Conservation (phyloP, 2,113 vertebrate genomes). For the Salvelinus sp. region DNA sequence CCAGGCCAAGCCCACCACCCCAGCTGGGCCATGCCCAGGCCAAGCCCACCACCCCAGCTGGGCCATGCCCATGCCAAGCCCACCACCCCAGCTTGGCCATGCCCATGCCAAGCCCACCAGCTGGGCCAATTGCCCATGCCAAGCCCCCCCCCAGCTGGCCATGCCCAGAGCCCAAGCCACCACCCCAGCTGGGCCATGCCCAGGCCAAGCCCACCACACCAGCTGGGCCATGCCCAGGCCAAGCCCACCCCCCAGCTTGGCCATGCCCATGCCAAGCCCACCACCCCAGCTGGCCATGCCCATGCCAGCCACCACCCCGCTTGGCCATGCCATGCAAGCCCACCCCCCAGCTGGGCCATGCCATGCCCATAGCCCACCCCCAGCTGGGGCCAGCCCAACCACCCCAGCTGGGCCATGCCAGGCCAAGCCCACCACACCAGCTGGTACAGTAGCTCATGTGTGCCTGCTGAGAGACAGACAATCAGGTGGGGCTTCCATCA, state of each 20-base stretch:
- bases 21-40: background rate
- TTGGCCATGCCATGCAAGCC: background rate
- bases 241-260: too few species aligned
- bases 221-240: background rate
- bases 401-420: too few species aligned
- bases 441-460: background rate
- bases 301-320: background rate
- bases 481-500: background rate
- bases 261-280: background rate
- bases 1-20: background rate
- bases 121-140: background rate
- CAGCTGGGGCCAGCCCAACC: background rate
- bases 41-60: too few species aligned
- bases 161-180: background rate
- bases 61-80: background rate
- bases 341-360: background rate
- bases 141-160: background rate
- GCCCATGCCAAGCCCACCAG: background rate
- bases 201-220: too few species aligned
- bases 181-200: background rate
- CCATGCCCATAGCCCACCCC: background rate
- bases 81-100: background rate
- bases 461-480: background rate
- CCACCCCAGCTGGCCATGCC: background rate
- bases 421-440: background rate